Evolutionary conservation across 2,797 vertebrate genomes (phyloP).

Genomic region (Cryptoblepharus egeriae): DNA sequence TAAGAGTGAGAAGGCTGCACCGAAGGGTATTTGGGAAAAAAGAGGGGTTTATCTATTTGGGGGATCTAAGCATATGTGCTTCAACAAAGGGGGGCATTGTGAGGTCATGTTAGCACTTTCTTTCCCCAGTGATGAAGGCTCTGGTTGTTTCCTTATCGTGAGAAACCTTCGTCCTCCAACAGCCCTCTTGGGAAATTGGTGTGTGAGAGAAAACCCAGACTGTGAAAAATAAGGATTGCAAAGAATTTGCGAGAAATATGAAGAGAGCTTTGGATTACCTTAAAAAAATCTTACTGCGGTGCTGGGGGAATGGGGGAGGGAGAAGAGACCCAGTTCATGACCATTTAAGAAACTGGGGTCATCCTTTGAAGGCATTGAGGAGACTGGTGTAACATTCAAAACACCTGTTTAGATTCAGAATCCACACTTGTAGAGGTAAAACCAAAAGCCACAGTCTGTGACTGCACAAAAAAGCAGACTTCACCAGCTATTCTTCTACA

Average conservation of each 20-base stretch:
- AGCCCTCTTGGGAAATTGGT: constrained; percentile 67
- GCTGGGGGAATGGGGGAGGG: neutral
- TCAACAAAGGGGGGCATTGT: constrained; percentile 66
- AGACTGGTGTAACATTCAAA: neutral
- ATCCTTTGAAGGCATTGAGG: rapidly evolving
- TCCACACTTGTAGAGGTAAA: neutral
- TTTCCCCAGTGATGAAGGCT: constrained; percentile 64
- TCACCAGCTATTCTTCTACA: neutral
- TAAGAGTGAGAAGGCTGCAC: neutral
- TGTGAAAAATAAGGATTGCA: constrained; percentile 66
- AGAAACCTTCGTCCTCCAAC: constrained; percentile 67
- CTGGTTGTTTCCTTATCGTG: constrained; percentile 69
- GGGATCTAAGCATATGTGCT: constrained; percentile 68
- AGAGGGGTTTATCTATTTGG: constrained; percentile 60
- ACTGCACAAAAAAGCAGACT: neutral
- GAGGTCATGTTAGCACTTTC: constrained; percentile 47
- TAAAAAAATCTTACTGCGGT: constrained; percentile 39
- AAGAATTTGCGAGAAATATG: constrained; percentile 66
- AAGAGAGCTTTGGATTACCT: constrained; percentile 49
- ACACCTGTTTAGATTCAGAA: neutral
- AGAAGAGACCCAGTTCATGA: constrained; percentile 7
- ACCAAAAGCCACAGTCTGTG: neutral
- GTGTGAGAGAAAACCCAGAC: constrained; percentile 66
- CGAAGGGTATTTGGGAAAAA: neutral
- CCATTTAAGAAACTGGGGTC: neutral